Conservation (phyloP, 2,113 vertebrate genomes). For the Ascaphus truei region DNA sequence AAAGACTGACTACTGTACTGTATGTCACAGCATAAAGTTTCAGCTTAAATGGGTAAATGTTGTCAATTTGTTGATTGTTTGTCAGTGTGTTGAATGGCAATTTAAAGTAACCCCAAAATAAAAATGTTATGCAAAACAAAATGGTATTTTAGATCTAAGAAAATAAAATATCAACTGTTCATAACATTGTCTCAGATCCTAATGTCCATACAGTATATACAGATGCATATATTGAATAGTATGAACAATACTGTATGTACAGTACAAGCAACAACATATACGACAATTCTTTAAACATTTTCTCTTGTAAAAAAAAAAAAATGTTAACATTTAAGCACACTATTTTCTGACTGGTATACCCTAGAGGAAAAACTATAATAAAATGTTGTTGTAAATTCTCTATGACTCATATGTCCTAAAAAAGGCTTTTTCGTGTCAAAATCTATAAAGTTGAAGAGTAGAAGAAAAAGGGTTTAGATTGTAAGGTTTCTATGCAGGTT, state of each 20-base stretch:
- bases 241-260: neutral
- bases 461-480: neutral
- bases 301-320: neutral
- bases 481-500: neutral
- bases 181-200: too few species aligned
- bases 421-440: neutral
- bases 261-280: neutral
- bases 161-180: too few species aligned
- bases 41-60: too few species aligned
- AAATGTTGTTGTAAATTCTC: neutral
- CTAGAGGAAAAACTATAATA: neutral
- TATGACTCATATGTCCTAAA: neutral
- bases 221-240: too few species aligned
- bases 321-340: neutral
- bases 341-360: neutral
- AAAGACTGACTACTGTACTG: too few species aligned
- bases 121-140: too few species aligned
- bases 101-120: too few species aligned
- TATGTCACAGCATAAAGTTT: too few species aligned
- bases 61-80: too few species aligned
- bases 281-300: neutral
- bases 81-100: too few species aligned
- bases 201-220: too few species aligned
- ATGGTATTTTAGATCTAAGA: too few species aligned
- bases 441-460: neutral